phyloP scores from a whole-genome alignment of 2,113 vertebrate genomes.

The Gambusia affinis region DNA sequence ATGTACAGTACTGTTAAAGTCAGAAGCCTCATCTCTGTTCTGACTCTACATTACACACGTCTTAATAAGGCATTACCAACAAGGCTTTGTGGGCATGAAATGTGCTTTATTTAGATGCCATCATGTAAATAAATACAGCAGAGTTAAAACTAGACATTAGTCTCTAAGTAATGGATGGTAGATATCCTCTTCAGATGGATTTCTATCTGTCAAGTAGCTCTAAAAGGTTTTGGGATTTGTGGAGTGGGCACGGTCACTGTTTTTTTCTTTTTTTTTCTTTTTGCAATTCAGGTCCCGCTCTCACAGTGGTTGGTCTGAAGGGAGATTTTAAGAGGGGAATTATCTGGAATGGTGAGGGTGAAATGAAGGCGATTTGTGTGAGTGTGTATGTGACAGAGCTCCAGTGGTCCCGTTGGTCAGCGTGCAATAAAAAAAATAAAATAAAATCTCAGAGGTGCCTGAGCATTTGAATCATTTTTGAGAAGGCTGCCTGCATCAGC shows the following conservation, averaged over 20 bases:
- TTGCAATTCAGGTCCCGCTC: constrained; percentile 69
- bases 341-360: constrained; percentile 65
- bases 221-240: constrained; percentile 80
- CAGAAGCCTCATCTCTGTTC: constrained; percentile 51
- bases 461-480: constrained; percentile 57
- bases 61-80: constrained; percentile 55
- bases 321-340: constrained; percentile 76
- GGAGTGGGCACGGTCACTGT: constrained; percentile 65
- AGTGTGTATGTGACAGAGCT: constrained; percentile 46
- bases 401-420: constrained; percentile 60
- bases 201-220: constrained; percentile 77
- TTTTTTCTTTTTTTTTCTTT: constrained; percentile 38
- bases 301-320: constrained; percentile 72
- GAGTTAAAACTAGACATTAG: constrained; percentile 71
- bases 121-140: constrained; percentile 70
- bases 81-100: constrained; percentile 22
- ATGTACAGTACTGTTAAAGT: constrained; percentile 77
- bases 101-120: constrained; percentile 61
- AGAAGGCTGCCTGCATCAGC: constrained; percentile 74
- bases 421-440: constrained; percentile 4
- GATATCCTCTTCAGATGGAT: constrained; percentile 76
- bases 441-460: constrained; percentile 27
- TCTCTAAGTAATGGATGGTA: constrained; percentile 72
- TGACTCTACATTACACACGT: constrained; percentile 15
- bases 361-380: constrained; percentile 68